Conservation (phyloP, 2,888 invertebrate genomes). For the Pammene aurita region DNA sequence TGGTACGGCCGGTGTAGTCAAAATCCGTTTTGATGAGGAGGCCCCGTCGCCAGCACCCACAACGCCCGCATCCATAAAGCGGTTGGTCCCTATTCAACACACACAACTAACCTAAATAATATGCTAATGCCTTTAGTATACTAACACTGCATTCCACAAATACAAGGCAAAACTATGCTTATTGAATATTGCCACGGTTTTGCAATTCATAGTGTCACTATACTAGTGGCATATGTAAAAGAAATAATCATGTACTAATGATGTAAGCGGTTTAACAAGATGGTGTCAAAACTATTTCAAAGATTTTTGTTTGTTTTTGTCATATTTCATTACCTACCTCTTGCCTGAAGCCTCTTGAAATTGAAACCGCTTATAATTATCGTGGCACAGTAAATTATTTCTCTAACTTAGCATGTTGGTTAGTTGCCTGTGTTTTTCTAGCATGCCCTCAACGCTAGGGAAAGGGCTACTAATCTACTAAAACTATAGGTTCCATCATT, state of each 20-base stretch:
- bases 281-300: too few species aligned
- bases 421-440: slow-evolving; percentile 43
- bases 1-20: slow-evolving; percentile 84
- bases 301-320: background rate
- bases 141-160: background rate
- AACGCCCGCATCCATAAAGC: slow-evolving; percentile 81
- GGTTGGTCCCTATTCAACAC: slow-evolving; percentile 71
- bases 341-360: background rate
- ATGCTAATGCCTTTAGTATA: slow-evolving; percentile 3
- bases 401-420: background rate
- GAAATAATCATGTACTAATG: background rate
- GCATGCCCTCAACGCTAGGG: slow-evolving; percentile 75
- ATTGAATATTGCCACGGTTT: too few species aligned
- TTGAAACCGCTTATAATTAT: too few species aligned
- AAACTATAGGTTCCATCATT: slow-evolving; percentile 23
- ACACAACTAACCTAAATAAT: background rate
- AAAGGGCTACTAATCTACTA: slow-evolving; percentile 64
- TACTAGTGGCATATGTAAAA: background rate
- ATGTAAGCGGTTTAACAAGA: background rate
- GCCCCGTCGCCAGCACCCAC: slow-evolving; percentile 78
- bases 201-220: background rate
- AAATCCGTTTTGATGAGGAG: slow-evolving; percentile 81
- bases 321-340: too few species aligned
- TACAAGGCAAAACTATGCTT: too few species aligned
- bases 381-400: too few species aligned